Percentiles rank a stretch among this genome's conserved stretches.
Conservation (phyloP, 2,888 invertebrate species). For the Mantis religiosa region DNA sequence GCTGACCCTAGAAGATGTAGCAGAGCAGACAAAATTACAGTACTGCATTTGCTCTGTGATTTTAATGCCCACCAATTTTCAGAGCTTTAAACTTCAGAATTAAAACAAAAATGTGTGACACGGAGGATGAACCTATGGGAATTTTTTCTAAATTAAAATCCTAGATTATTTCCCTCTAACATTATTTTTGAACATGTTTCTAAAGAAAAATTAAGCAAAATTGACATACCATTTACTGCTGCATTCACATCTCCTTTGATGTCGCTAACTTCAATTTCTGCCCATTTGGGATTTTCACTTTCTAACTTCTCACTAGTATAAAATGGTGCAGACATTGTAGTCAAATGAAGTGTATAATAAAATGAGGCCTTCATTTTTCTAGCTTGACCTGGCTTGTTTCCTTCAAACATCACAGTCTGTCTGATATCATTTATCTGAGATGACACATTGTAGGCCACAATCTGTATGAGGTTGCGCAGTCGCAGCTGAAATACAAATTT, state of each 20-base stretch:
- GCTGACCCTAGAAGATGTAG: no score
- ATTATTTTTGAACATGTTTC: not conserved
- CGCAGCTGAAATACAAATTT: conserved; percentile 55
- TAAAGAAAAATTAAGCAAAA: not conserved
- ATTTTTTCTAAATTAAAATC: no score
- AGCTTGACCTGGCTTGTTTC: conserved; percentile 36
- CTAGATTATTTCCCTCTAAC: no score
- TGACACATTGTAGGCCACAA: conserved; percentile 59
- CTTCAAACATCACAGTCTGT: conserved; percentile 33
- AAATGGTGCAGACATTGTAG: conserved; percentile 76
- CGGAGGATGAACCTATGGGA: no score
- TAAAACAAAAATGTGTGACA: no score
- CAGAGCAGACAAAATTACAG: no score
- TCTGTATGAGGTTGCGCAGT: conserved; percentile 72
- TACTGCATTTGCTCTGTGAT: no score
- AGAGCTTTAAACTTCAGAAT: no score
- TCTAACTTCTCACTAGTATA: conserved; percentile 75
- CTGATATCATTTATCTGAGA: conserved; percentile 14
- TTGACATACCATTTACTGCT: conserved; percentile 36
- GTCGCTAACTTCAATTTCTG: conserved; percentile 57
- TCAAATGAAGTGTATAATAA: conserved; percentile 76
- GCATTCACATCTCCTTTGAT: conserved; percentile 38
- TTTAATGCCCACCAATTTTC: no score
- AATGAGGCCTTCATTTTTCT: conserved; percentile 45
- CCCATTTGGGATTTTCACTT: conserved; percentile 74